Evolutionary conservation across 2,113 vertebrate species (phyloP).

Genomic region (Varanus komodoensis): DNA sequence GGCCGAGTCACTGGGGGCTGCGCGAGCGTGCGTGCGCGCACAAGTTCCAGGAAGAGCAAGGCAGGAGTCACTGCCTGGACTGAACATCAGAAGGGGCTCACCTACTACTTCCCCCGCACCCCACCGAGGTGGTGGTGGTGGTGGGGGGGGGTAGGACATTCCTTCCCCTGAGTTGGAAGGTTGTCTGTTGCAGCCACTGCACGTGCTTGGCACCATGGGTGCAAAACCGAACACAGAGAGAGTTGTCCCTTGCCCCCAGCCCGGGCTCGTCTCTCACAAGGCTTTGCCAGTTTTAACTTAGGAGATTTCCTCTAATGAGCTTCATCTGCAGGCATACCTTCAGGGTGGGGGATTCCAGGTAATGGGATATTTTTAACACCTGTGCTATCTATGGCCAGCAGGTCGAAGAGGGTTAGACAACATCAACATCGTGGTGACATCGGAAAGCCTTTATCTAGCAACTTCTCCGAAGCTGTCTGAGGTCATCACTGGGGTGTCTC

Average conservation of each 20-base stretch:
- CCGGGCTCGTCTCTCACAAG: background rate
- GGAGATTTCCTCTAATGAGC: background rate
- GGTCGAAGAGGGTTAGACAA: background rate
- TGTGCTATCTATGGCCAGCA: background rate
- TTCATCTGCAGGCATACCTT: background rate
- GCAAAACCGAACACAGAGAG: background rate
- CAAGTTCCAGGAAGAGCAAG: constrained; percentile 23
- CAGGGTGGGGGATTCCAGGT: background rate
- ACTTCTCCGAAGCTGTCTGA: background rate
- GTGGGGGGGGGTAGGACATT: too few relatives aligned
- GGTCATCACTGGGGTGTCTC: background rate
- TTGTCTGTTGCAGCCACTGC: too few relatives aligned
- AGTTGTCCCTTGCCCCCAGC: background rate
- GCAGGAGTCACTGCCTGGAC: constrained; percentile 52
- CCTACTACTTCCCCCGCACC: constrained; percentile 39
- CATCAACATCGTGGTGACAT: background rate
- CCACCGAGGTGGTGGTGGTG: background rate
- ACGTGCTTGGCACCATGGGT: too few relatives aligned
- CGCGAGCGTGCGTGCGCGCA: constrained; percentile 31
- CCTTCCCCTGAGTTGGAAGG: too few relatives aligned
- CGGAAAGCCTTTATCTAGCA: background rate
- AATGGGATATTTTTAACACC: background rate
- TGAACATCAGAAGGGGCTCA: constrained; percentile 48
- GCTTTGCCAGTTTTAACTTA: background rate
- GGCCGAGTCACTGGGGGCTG: background rate